phyloP scores from a whole-genome alignment of 30 jellyfish, hydroid and myxozoan species.

The Aurelia coerulea region DNA sequence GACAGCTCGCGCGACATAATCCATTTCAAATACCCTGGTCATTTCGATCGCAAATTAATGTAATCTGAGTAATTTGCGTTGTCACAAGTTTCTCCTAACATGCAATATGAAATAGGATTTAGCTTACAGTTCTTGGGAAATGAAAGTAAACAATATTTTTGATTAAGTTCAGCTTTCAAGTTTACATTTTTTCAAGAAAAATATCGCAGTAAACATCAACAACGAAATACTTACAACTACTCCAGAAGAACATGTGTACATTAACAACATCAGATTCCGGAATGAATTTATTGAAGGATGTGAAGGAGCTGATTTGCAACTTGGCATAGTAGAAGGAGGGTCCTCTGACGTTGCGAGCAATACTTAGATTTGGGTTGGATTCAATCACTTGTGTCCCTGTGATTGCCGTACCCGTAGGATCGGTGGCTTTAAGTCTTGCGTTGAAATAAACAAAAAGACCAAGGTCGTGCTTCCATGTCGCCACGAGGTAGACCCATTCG shows the following conservation, averaged over 20 bases:
- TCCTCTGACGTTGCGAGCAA: conserved; percentile 94
- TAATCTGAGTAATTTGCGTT: too few species aligned
- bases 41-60: too few species aligned
- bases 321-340: conserved; percentile 80
- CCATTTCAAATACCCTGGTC: too few species aligned
- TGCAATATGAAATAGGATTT: too few species aligned
- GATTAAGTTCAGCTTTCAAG: too few species aligned
- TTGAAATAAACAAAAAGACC: conserved; percentile 88
- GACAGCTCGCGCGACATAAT: too few species aligned
- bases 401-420: conserved; percentile 81
- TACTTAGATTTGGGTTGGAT: conserved; percentile 91
- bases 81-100: too few species aligned
- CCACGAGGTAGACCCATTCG: conserved; percentile 81
- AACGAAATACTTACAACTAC: conserved; percentile 85
- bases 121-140: too few species aligned
- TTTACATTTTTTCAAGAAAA: too few species aligned
- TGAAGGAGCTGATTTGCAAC: conserved; percentile 84
- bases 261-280: conserved; percentile 77
- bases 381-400: conserved; percentile 76
- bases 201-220: neutral
- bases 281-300: conserved; percentile 77
- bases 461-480: conserved; percentile 87
- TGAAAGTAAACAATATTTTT: too few species aligned
- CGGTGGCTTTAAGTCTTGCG: conserved; percentile 84
- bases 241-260: conserved; percentile 93